Evolutionary conservation across 2,113 vertebrate species (phyloP).

Genomic region (Ginglymostoma cirratum): DNA sequence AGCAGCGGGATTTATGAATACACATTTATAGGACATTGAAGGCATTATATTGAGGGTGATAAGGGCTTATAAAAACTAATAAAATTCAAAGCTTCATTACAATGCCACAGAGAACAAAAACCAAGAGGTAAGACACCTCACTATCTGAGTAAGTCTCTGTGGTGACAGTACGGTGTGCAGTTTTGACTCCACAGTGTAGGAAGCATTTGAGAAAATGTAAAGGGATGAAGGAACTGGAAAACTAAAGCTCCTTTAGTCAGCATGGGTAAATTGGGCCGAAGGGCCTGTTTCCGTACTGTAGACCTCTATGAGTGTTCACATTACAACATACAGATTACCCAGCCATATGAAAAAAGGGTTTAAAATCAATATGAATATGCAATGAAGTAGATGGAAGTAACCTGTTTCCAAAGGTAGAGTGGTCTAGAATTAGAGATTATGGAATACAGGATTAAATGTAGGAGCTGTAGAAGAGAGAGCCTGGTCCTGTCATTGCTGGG

Average conservation of each 20-base stretch:
- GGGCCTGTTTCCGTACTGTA: no score
- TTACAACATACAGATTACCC: not conserved
- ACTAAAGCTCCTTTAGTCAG: no score
- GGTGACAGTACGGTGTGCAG: not conserved
- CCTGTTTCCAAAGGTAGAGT: not conserved
- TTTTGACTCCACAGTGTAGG: not conserved
- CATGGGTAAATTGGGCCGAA: no score
- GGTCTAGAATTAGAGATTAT: not conserved
- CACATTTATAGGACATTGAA: not conserved
- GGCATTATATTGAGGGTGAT: not conserved
- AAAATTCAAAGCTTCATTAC: not conserved
- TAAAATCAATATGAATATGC: not conserved
- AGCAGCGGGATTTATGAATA: not conserved
- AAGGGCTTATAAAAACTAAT: not conserved
- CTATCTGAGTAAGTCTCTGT: not conserved
- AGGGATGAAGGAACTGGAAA: not conserved
- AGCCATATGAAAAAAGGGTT: not conserved
- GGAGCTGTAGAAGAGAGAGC: not conserved
- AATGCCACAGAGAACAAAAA: not conserved
- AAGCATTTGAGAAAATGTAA: not conserved
- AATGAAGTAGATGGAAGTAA: not conserved
- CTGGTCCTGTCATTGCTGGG: no score
- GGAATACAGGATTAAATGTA: not conserved
- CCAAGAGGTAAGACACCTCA: not conserved
- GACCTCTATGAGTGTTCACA: not conserved